These are phyloP conservation scores for Hafferia zeledoni DNA, from an alignment of 2,797 vertebrate genomes.

Conservation along the genomic window DNA sequence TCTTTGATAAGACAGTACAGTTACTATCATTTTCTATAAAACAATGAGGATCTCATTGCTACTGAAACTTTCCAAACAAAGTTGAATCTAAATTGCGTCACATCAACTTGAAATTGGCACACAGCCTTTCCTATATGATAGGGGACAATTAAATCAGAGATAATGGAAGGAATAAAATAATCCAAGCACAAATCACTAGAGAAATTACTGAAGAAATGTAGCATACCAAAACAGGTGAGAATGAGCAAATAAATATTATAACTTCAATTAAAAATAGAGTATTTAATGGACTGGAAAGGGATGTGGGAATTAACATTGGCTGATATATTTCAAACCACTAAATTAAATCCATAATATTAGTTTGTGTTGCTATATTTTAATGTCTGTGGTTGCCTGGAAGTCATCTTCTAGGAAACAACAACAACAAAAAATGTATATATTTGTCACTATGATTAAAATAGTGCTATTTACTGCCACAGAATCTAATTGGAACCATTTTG, in stretches of 20 bases:
- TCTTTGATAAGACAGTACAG: background rate
- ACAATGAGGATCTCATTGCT: background rate
- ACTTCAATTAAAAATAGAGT: constrained; percentile 78
- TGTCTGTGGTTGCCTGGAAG: constrained; percentile 59
- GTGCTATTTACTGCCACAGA: background rate
- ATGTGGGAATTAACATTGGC: constrained; percentile 69
- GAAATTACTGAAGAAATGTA: constrained; percentile 78
- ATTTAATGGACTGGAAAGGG: constrained; percentile 78
- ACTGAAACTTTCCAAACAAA: constrained; percentile 39
- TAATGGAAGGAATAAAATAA: constrained; percentile 70
- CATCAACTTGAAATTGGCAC: constrained; percentile 39
- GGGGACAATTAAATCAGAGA: constrained; percentile 64
- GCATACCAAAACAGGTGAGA: constrained; percentile 75
- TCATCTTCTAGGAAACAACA: constrained; percentile 62
- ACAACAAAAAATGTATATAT: background rate
- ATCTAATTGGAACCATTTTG: background rate
- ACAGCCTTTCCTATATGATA: constrained; percentile 46
- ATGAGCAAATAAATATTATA: constrained; percentile 81
- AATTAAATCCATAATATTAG: constrained; percentile 72
- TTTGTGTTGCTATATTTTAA: constrained; percentile 68
- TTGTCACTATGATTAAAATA: constrained; percentile 49
- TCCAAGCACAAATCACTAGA: constrained; percentile 72
- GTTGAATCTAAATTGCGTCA: background rate
- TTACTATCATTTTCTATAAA: background rate
- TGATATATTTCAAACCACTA: constrained; percentile 73